Conservation (phyloP, 2,113 vertebrate species). For the Regulus satrapa region DNA sequence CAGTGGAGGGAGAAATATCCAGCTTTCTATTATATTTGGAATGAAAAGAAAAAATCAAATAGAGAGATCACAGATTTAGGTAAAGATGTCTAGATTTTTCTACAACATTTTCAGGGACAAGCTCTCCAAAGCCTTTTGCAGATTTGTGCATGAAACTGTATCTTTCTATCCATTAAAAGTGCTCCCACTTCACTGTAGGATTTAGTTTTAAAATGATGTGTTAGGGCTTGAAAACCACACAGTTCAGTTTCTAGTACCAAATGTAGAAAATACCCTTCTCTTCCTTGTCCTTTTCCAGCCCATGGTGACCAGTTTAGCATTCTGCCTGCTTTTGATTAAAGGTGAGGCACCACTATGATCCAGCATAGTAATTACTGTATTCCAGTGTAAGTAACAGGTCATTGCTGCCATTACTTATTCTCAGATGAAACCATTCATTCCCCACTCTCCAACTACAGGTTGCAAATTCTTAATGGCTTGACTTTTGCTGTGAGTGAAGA, state of each 20-base stretch:
- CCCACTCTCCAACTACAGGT: background rate
- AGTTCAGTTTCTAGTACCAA: background rate
- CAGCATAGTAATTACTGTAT: background rate
- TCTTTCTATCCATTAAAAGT: background rate
- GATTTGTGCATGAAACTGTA: accelerated
- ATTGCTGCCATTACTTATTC: background rate
- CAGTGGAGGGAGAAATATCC: background rate
- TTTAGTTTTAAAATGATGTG: background rate
- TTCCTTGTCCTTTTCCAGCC: background rate
- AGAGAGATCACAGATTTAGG: background rate
- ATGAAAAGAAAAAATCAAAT: background rate
- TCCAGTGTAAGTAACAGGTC: background rate
- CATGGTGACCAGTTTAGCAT: background rate
- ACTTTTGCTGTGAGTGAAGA: background rate
- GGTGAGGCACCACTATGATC: background rate
- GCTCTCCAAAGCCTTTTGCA: background rate
- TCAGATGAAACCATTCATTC: background rate
- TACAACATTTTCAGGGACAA: background rate
- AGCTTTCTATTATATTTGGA: background rate
- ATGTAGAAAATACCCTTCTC: background rate
- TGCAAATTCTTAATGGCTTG: background rate
- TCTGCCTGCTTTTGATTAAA: background rate
- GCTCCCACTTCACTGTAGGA: background rate
- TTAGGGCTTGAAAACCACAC: background rate
- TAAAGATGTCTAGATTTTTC: background rate